Evolutionary conservation across 2,888 invertebrate genomes (phyloP).

Genomic region (Trissolcus brochymenae): DNA sequence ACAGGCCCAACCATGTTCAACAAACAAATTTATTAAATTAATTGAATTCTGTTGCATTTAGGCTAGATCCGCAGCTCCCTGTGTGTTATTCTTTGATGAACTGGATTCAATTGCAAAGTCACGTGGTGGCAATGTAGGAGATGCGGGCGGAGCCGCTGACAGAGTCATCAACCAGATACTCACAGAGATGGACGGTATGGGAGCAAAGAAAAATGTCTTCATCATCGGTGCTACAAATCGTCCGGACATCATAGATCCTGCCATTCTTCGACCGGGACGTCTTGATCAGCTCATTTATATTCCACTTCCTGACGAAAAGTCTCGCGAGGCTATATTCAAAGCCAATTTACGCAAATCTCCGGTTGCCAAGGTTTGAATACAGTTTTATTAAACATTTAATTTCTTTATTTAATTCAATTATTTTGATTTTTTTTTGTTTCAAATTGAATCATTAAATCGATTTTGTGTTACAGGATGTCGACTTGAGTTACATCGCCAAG

Average conservation of each 20-base stretch:
- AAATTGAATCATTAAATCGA: too few relatives aligned
- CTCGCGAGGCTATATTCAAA: slow-evolving; percentile 95
- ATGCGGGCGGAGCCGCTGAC: slow-evolving; percentile 99
- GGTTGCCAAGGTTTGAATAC: slow-evolving; percentile 83
- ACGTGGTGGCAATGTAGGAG: slow-evolving; percentile 97
- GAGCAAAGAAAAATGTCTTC: slow-evolving; percentile 99
- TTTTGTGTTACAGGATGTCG: slow-evolving; percentile 85
- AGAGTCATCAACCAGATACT: slow-evolving; percentile 99
- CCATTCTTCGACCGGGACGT: slow-evolving; percentile 98
- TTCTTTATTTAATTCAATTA: too few relatives aligned
- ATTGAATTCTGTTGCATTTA: slow-evolving; percentile 68
- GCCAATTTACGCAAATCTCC: slow-evolving; percentile 98
- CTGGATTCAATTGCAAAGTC: slow-evolving; percentile 99
- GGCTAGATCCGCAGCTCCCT: slow-evolving; percentile 99
- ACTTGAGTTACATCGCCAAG: slow-evolving; percentile 90
- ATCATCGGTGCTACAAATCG: slow-evolving; percentile 98
- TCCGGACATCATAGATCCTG: slow-evolving; percentile 98
- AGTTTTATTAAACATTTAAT: not conserved
- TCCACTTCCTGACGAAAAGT: slow-evolving; percentile 99
- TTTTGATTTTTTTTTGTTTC: not conserved
- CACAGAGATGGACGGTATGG: slow-evolving; percentile 99
- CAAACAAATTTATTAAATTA: too few relatives aligned
- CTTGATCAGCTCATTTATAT: slow-evolving; percentile 99
- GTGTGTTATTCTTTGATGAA: slow-evolving; percentile 99
- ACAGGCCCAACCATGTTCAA: too few relatives aligned